Evolutionary conservation across 2,888 invertebrate species (phyloP).

Genomic region (Drosophila kokeensis): DNA sequence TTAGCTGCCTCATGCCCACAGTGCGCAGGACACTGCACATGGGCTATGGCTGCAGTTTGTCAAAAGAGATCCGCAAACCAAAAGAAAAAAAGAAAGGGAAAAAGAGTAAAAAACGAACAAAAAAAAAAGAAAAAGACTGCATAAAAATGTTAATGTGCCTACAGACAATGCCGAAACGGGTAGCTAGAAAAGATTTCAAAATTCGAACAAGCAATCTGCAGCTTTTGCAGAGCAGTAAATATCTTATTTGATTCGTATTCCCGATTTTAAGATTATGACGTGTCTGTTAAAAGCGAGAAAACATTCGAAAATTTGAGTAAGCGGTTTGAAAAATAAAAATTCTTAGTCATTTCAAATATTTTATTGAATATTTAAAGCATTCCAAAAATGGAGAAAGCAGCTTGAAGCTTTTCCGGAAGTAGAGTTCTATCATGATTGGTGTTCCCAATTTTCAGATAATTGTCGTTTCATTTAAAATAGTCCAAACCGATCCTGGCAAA

Average conservation of each 20-base stretch:
- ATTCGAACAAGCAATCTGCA: neutral
- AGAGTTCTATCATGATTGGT: neutral
- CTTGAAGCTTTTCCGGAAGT: neutral
- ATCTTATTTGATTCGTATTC: neutral
- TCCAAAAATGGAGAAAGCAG: neutral
- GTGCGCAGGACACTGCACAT: conserved; percentile 54
- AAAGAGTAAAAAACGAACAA: conserved; percentile 14
- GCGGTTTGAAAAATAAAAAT: neutral
- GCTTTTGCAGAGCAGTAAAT: no score
- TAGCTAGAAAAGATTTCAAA: conserved; percentile 16
- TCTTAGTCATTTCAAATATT: neutral
- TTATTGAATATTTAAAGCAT: neutral
- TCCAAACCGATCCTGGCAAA: neutral
- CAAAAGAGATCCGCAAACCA: conserved; percentile 54
- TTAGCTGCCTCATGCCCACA: conserved; percentile 48
- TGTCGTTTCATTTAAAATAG: neutral
- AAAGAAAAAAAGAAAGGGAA: conserved; percentile 23
- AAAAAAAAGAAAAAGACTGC: conserved; percentile 39
- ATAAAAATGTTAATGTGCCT: conserved; percentile 72
- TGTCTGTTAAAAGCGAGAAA: neutral
- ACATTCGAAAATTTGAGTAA: no score
- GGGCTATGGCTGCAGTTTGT: conserved; percentile 71
- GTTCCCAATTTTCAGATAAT: neutral
- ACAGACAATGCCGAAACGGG: conserved; percentile 53
- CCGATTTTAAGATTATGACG: neutral